phyloP scores from a whole-genome alignment of 2,113 vertebrate species.

The Carlito syrichta region DNA sequence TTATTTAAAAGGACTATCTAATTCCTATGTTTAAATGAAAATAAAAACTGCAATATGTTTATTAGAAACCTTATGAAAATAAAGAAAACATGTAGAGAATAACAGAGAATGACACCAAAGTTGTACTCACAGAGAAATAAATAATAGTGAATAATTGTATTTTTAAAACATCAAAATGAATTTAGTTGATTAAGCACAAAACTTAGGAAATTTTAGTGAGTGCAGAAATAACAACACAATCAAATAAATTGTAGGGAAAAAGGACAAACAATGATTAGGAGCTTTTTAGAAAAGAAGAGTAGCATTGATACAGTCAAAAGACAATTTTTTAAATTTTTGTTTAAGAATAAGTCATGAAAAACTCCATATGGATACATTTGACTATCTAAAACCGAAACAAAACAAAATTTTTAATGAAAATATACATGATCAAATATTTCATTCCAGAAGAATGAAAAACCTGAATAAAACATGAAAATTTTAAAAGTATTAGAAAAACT shows the following conservation, averaged over 20 bases:
- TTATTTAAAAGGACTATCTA: neutral
- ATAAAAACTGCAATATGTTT: neutral
- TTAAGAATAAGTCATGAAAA: neutral
- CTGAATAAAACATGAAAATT: slow-evolving; percentile 2
- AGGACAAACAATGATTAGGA: neutral
- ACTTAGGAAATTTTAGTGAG: neutral
- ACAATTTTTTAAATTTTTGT: neutral
- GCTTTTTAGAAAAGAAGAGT: neutral
- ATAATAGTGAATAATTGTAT: neutral
- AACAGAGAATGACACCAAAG: neutral
- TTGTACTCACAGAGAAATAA: neutral
- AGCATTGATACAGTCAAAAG: neutral
- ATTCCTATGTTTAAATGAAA: neutral
- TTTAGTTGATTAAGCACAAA: neutral
- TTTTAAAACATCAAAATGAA: neutral
- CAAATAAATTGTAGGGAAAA: neutral
- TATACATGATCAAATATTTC: neutral
- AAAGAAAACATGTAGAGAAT: neutral
- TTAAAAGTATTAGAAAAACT: slow-evolving; percentile 13
- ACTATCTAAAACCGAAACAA: neutral
- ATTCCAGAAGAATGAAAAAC: neutral
- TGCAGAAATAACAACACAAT: neutral
- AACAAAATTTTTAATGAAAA: neutral
- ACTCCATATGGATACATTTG: neutral
- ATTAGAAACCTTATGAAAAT: neutral